Evolutionary conservation across 2,888 invertebrate species (phyloP).

Genomic region (Agapetus fuscipes): DNA sequence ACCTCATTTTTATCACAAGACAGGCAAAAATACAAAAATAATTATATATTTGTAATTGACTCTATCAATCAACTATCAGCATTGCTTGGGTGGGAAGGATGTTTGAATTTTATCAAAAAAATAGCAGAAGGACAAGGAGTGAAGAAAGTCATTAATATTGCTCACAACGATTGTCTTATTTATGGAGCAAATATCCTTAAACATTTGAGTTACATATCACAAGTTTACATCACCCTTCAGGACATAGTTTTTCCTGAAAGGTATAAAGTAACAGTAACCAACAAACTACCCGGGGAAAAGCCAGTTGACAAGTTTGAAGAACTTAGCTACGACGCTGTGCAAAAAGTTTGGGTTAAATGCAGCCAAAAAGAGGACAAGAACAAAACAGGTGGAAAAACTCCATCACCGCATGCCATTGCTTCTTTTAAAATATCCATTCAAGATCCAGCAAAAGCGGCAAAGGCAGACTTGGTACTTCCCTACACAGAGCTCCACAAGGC

Average conservation of each 20-base stretch:
- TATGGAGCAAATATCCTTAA: slow-evolving; percentile 33
- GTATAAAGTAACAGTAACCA: slow-evolving; percentile 29
- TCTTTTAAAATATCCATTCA: slow-evolving; percentile 58
- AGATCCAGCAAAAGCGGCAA: slow-evolving; percentile 50
- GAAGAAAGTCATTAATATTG: slow-evolving; percentile 29
- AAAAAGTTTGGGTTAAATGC: too few relatives aligned
- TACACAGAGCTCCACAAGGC: slow-evolving; percentile 46
- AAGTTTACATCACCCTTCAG: slow-evolving; percentile 29
- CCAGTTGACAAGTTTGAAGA: slow-evolving; percentile 37
- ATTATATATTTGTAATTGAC: slow-evolving; percentile 37
- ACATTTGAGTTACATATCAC: slow-evolving; percentile 39
- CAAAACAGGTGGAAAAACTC: slow-evolving; percentile 31
- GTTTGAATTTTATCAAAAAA: slow-evolving; percentile 8
- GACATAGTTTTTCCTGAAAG: slow-evolving; percentile 29
- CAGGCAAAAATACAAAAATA: too few relatives aligned
- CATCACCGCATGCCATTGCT: slow-evolving; percentile 35
- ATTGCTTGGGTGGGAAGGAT: slow-evolving; percentile 31
- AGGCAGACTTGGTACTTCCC: slow-evolving; percentile 50
- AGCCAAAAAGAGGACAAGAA: too few relatives aligned
- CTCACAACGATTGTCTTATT: slow-evolving; percentile 43
- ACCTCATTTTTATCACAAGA: too few relatives aligned
- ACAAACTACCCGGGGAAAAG: slow-evolving; percentile 44
- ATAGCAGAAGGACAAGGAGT: slow-evolving; percentile 5
- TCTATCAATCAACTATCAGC: slow-evolving; percentile 39
- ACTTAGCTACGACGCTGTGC: slow-evolving; percentile 30